These are phyloP conservation scores for Idaea straminata DNA, from an alignment of 2,888 invertebrate species.

Conservation along the genomic window DNA sequence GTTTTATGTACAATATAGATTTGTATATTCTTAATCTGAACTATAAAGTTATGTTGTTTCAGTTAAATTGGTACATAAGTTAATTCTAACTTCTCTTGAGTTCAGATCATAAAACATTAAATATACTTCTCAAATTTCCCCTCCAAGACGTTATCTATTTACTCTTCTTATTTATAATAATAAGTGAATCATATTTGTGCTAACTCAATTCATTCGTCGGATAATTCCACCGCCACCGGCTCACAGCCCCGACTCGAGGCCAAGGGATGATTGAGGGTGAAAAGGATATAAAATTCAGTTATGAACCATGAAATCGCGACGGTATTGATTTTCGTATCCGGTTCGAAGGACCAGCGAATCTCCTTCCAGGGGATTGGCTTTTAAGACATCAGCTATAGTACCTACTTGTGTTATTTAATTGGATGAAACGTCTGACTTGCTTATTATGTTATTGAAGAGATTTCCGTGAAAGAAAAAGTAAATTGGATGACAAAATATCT, in stretches of 20 bases:
- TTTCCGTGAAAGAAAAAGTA: slow-evolving; percentile 1
- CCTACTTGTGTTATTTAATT: slow-evolving; percentile 18
- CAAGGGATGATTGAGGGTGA: slow-evolving; percentile 7
- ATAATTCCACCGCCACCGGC: neutral
- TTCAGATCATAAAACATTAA: too few relatives aligned
- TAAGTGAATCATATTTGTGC: neutral
- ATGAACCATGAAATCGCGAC: slow-evolving; percentile 48
- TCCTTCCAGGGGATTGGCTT: slow-evolving; percentile 23
- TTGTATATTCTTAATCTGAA: too few relatives aligned
- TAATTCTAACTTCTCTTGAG: too few relatives aligned
- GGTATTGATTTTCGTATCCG: slow-evolving; percentile 44
- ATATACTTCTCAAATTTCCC: too few relatives aligned
- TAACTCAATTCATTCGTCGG: neutral
- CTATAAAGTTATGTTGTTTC: too few relatives aligned
- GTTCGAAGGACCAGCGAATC: slow-evolving; percentile 5
- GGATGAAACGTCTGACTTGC: slow-evolving; percentile 9
- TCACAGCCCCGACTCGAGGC: neutral
- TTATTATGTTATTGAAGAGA: neutral
- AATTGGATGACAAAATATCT: neutral
- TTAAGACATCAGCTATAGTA: slow-evolving; percentile 13
- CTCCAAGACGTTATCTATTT: neutral
- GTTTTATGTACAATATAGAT: too few relatives aligned
- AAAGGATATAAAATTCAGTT: slow-evolving; percentile 45
- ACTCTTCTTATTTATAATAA: neutral
- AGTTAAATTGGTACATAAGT: too few relatives aligned